These are phyloP conservation scores for Passer montanus DNA, from an alignment of 2,113 vertebrate species.

Conservation along the genomic window DNA sequence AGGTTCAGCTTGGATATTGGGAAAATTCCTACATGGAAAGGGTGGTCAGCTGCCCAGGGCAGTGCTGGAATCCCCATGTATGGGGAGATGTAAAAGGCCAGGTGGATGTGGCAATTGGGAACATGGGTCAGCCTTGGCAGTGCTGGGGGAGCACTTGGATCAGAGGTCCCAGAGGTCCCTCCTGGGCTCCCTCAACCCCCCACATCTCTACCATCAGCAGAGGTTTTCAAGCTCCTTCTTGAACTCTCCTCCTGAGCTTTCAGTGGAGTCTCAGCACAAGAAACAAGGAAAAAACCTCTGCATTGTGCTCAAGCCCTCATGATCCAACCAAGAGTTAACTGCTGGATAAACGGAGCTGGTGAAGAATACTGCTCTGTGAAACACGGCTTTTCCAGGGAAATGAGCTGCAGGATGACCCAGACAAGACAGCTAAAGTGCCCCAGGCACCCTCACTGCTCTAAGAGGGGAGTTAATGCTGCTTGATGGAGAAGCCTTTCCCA, in stretches of 20 bases:
- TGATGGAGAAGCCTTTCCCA: neutral
- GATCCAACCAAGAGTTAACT: neutral
- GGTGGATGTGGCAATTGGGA: neutral
- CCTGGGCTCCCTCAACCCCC: neutral
- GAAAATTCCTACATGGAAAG: neutral
- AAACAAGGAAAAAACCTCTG: neutral
- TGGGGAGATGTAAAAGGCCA: neutral
- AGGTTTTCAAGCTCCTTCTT: neutral
- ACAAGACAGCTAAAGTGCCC: neutral
- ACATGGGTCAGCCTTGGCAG: neutral
- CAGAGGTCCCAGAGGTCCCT: neutral
- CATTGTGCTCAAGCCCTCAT: neutral
- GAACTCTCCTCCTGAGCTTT: neutral
- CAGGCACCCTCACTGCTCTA: neutral
- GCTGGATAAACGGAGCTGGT: neutral
- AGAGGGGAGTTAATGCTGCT: neutral
- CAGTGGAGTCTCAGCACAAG: neutral
- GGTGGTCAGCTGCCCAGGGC: neutral
- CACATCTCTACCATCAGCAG: neutral
- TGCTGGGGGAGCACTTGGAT: neutral
- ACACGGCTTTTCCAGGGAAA: neutral
- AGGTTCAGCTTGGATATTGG: fast-evolving
- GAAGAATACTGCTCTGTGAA: neutral
- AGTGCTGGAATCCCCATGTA: neutral
- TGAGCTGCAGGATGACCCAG: neutral